Conservation (phyloP, 2,888 invertebrate genomes). For the Caenorhabditis sp. region DNA sequence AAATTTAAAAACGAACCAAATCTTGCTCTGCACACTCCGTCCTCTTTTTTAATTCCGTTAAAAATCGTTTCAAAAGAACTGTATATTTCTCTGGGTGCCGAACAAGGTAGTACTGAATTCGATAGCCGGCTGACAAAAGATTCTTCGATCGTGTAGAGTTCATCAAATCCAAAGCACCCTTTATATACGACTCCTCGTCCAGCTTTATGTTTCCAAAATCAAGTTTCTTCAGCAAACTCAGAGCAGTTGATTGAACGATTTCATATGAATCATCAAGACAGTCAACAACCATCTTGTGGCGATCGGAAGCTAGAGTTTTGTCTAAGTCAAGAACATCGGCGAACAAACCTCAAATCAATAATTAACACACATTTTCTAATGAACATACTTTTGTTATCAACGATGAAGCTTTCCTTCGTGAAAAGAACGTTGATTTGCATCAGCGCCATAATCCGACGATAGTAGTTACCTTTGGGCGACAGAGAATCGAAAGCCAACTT, state of each 20-base stretch:
- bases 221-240: slow-evolving; percentile 39
- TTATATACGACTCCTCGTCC: slow-evolving; percentile 42
- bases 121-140: slow-evolving; percentile 52
- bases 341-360: slow-evolving; percentile 36
- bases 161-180: slow-evolving; percentile 21
- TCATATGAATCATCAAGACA: slow-evolving; percentile 72
- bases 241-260: slow-evolving; percentile 58
- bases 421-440: slow-evolving; percentile 63
- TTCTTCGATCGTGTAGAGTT: slow-evolving; percentile 21
- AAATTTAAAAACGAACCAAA: slow-evolving; percentile 19
- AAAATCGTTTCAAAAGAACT: slow-evolving; percentile 13
- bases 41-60: slow-evolving; percentile 7
- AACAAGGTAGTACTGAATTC: slow-evolving; percentile 54
- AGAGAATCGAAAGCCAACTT: slow-evolving; percentile 65
- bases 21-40: background rate
- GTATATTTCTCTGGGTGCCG: slow-evolving; percentile 41
- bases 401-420: slow-evolving; percentile 42
- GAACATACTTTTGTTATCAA: slow-evolving; percentile 51
- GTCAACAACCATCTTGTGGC: slow-evolving; percentile 39
- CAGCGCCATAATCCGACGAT: slow-evolving; percentile 69
- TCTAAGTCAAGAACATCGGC: slow-evolving; percentile 44
- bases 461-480: slow-evolving; percentile 60
- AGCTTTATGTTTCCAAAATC: slow-evolving; percentile 49
- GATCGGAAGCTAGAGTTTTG: slow-evolving; percentile 46
- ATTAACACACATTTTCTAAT: background rate